These are phyloP conservation scores for Melanitta fusca DNA, from an alignment of 2,797 vertebrate species.

Conservation along the genomic window DNA sequence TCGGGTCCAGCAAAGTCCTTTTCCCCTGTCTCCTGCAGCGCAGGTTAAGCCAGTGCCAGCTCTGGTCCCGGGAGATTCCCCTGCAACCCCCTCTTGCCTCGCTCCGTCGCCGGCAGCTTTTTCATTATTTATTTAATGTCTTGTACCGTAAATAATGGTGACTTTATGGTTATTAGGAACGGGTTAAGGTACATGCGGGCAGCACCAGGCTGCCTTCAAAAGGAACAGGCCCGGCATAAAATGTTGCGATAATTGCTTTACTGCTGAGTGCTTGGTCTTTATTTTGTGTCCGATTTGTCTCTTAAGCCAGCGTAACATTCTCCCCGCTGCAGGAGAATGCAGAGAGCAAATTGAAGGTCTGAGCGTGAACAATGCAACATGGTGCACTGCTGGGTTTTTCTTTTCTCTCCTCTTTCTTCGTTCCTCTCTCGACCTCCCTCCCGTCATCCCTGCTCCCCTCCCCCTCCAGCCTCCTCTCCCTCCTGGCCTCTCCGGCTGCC, in stretches of 20 bases:
- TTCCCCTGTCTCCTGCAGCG: slow-evolving; percentile 34
- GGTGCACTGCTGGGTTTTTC: slow-evolving; percentile 93
- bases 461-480: slow-evolving; percentile 75
- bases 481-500: slow-evolving; percentile 49
- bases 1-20: background rate
- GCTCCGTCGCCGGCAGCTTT: slow-evolving; percentile 76
- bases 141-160: slow-evolving; percentile 99
- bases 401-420: slow-evolving; percentile 85
- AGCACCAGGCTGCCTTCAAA: slow-evolving; percentile 91
- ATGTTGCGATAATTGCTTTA: slow-evolving; percentile 99
- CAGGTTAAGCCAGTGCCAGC: slow-evolving; percentile 72
- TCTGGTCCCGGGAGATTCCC: slow-evolving; percentile 65
- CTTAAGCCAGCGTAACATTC: slow-evolving; percentile 99
- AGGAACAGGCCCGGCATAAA: slow-evolving; percentile 94
- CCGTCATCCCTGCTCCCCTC: slow-evolving; percentile 80
- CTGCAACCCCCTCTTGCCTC: slow-evolving; percentile 72
- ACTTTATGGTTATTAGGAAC: slow-evolving; percentile 99
- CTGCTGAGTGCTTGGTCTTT: slow-evolving; percentile 95
- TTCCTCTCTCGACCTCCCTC: slow-evolving; percentile 84
- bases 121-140: slow-evolving; percentile 97
- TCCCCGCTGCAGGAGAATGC: slow-evolving; percentile 98
- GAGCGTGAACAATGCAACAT: slow-evolving; percentile 99
- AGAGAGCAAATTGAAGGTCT: slow-evolving; percentile 99
- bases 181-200: slow-evolving; percentile 95
- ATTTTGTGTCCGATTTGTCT: slow-evolving; percentile 99